A percentile compares a stretch with the other conserved stretches of the same genome.
These are phyloP conservation scores for Hypanus sabinus DNA, from an alignment of 2,113 vertebrate species.

Conservation along the genomic window DNA sequence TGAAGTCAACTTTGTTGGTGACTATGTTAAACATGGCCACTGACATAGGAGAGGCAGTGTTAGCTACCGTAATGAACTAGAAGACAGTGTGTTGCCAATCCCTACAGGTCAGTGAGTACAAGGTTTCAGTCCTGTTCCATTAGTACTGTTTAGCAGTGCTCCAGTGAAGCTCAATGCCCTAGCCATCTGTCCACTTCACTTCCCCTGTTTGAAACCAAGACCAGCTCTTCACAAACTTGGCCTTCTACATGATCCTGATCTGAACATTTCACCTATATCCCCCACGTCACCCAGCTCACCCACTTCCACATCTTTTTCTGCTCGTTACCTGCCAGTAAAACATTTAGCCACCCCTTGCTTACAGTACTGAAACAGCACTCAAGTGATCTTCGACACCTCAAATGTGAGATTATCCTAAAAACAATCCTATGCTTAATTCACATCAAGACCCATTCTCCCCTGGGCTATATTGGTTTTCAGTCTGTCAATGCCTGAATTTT, in stretches of 20 bases:
- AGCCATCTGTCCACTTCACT: background rate
- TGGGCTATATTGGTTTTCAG: background rate
- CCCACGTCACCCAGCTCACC: background rate
- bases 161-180: background rate
- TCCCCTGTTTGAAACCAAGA: background rate
- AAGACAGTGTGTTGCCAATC: background rate
- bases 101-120: background rate
- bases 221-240: background rate
- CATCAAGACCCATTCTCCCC: background rate
- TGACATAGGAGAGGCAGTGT: conserved; percentile 1
- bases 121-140: background rate
- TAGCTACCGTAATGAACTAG: background rate
- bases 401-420: background rate
- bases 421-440: background rate
- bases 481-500: background rate
- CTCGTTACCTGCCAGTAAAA: background rate
- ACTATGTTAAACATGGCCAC: background rate
- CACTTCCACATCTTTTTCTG: background rate
- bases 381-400: background rate
- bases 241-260: background rate
- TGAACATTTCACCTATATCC: background rate
- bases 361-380: no score
- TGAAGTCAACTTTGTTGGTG: conserved; percentile 4
- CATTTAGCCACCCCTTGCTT: background rate
- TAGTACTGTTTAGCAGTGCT: background rate